Conservation (phyloP, 2,888 invertebrate species). For the Syritta pipiens region DNA sequence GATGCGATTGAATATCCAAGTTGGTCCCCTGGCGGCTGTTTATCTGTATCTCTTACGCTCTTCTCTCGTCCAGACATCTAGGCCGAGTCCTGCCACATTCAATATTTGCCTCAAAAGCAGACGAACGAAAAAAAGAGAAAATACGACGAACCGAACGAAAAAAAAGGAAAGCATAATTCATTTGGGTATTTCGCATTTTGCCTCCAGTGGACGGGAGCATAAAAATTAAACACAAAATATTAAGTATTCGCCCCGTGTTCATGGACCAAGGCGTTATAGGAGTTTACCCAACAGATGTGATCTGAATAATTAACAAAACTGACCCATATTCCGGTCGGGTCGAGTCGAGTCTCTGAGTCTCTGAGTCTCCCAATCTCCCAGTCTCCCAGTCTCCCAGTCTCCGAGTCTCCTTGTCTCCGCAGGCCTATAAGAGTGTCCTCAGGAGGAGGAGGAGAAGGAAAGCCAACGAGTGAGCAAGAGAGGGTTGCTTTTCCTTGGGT, state of each 20-base stretch:
- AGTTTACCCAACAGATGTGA: conserved; percentile 77
- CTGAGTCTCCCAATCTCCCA: too few species aligned
- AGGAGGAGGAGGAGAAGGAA: too few species aligned
- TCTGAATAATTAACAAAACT: conserved; percentile 75
- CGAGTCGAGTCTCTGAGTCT: neutral
- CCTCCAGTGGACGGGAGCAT: neutral
- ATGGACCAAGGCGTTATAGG: conserved; percentile 47
- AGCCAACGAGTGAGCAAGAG: conserved; percentile 6
- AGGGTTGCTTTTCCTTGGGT: conserved; percentile 21
- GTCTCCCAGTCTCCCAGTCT: conserved; percentile 20
- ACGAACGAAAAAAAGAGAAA: neutral
- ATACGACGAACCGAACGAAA: neutral
- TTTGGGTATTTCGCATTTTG: conserved; percentile 17
- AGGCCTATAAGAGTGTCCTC: too few species aligned
- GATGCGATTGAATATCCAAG: too few species aligned
- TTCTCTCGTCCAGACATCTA: neutral
- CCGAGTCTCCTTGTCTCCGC: conserved; percentile 32
- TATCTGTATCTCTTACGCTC: too few species aligned
- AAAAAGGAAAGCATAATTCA: conserved; percentile 7
- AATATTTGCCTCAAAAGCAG: neutral
- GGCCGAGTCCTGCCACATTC: neutral
- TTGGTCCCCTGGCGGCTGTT: too few species aligned
- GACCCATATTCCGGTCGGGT: conserved; percentile 71
- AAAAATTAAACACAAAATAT: conserved; percentile 37
- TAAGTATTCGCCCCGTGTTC: conserved; percentile 51